Base-by-base conservation (phyloP, 1,140 invertebrate species). In the Elysia chlorotica region DNA sequence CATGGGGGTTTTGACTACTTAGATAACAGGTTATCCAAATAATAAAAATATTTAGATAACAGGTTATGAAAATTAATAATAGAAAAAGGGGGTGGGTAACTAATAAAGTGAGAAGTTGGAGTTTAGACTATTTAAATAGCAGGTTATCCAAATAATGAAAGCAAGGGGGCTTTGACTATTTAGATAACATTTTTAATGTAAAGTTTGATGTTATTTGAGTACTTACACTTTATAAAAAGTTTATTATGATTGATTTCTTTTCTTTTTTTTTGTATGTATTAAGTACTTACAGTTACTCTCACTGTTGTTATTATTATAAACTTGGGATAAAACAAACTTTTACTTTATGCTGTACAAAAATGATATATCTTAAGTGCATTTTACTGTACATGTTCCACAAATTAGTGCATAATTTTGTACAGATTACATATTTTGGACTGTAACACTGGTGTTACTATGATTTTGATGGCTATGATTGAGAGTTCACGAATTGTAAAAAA, bases 11-110 rank as follows among this genome's bases (percentile, higher is more conserved):
- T 21, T 23, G 30, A 57, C 56, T 28, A 23, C n/a, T 48, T 48
- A 48, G n/a, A 48, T 2, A 71, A 48, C 19, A 88, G 66, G 73
- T 89, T 87, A 38, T 75, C 56, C 6, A 5, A 23, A 23, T 14
- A 28, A 21, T 57, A 23, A 14, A 14, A 5, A 57, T 10, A 10
- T 57, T 14, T 14, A 14, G n/a, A 48, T 48, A 48, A 48, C 41
- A 48, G n/a, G n/a, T 21, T 6, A 23, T 10, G 56, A 57, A 57
- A 57, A 23, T 5, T 28, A 57, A 57, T 23, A 14, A 10, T 5
- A 57, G 30, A 28, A 6, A 14, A 57, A 57, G 21, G 21, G 21
- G 6, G 6, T 57, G 21, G 6, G 30, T 28, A 57, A 23, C 5
- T 23, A 25, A 30, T 31, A 31, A n/a, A 14, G 2, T 10, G 35